Base-by-base conservation (phyloP, 2,113 vertebrate genomes). In the Ailuropoda melanoleuca region DNA sequence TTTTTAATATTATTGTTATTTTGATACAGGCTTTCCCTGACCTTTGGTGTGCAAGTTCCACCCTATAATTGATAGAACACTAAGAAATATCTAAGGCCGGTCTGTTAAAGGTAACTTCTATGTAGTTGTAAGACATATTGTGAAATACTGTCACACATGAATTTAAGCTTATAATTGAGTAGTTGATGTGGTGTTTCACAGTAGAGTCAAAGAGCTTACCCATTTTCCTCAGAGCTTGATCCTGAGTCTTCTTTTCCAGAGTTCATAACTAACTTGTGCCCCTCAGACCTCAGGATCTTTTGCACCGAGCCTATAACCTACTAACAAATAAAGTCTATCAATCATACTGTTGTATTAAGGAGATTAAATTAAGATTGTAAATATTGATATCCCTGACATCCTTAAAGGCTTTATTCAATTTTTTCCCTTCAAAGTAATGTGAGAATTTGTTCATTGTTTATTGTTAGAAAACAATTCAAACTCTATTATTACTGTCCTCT, bases 1-100 rank as follows among this genome's bases (percentile, higher is more conserved):
- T 43, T 96, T 97, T 97, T 97, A 87, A 80, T 93, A 26, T 88
- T 97, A 74, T 91, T 62, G 37, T 87, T 94, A 84, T 95, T 90
- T 97, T 93, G 18, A 83, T 90, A 68, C 34, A 55, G 31, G 17
- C 46, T 88, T 94, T 88, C 62, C 34, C 21, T 92, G 81, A 96
- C 26, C 93, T 96, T 80, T 26, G 26, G 85, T 94, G 29, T 90
- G 17, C 86, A 95, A 84, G 18, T 95, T 93, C 26, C 50, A 87
- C 84, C 70, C 13, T 92, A 6, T 62, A 83, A 95, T 92, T 96
- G 62, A 14, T 72, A 78, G 90, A 82, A 37, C 72, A 81, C 31
- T 86, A 86, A 23, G 34, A 75, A 75, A 80, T 90, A 94, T 50
- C 56, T 48, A 88, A 37, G 56, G n/a, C 56, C 31, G 81, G 1